phyloP scores from a whole-genome alignment of 2,113 vertebrate species.

The Probosciger aterrimus region DNA sequence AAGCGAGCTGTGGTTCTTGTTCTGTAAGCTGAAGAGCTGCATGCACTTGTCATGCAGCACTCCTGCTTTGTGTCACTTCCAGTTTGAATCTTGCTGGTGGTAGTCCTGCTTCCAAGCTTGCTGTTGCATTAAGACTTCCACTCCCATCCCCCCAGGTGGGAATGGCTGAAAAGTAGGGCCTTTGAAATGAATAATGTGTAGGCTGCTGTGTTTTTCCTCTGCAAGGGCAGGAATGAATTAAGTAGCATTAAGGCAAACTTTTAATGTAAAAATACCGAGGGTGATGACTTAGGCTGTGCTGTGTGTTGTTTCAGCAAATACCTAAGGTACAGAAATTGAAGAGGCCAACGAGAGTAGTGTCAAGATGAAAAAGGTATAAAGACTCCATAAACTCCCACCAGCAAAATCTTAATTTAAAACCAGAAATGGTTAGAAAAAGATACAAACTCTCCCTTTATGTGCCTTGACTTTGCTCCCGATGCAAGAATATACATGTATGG shows the following conservation, averaged over 20 bases:
- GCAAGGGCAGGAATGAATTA: neutral
- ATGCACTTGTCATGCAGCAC: neutral
- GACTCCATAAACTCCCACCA: neutral
- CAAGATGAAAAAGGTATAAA: neutral
- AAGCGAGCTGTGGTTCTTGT: neutral
- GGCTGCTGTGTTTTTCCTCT: neutral
- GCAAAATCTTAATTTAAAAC: neutral
- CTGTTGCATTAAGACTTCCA: neutral
- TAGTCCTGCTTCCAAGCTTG: neutral
- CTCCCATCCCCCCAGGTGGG: too few relatives aligned
- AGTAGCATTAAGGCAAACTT: neutral
- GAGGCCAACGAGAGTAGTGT: neutral
- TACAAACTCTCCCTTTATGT: neutral
- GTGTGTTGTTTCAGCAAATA: neutral
- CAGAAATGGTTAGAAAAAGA: neutral
- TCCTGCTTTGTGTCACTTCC: neutral
- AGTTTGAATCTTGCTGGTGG: fast-evolving
- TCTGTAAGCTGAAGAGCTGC: neutral
- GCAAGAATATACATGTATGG: neutral
- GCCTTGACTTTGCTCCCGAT: neutral
- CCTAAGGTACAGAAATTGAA: neutral
- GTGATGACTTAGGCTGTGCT: neutral
- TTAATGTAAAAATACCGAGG: neutral
- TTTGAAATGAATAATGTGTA: neutral
- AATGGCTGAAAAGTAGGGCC: neutral